phyloP scores from a whole-genome alignment of 2,797 vertebrate species.

The Dendrocincla fuliginosa region DNA sequence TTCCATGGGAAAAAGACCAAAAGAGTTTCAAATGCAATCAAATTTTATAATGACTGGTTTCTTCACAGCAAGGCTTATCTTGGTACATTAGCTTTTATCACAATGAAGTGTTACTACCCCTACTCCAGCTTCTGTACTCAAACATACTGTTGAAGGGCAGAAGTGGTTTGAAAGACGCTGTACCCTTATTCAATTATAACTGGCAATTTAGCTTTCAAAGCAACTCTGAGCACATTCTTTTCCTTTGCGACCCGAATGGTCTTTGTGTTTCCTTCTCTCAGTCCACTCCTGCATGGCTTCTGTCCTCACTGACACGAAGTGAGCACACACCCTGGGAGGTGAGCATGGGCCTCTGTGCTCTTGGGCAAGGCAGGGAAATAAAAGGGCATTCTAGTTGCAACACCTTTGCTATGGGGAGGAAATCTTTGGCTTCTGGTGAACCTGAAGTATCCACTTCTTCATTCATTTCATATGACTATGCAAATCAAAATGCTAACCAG shows the following conservation, averaged over 20 bases:
- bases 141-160: neutral
- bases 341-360: neutral
- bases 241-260: neutral
- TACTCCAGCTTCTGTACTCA: neutral
- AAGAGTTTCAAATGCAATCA: neutral
- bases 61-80: neutral
- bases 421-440: neutral
- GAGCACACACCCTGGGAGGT: neutral
- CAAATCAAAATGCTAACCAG: neutral
- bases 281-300: neutral
- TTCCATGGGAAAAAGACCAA: neutral
- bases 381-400: neutral
- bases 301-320: neutral
- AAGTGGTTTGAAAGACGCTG: neutral
- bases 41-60: neutral
- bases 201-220: slow-evolving; percentile 10
- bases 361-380: neutral
- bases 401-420: neutral
- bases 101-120: neutral
- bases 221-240: neutral
- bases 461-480: neutral
- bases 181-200: neutral
- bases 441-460: neutral
- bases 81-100: neutral
- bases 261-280: neutral